Conservation (phyloP, 1,140 invertebrate genomes). For the Heliothis virescens region DNA sequence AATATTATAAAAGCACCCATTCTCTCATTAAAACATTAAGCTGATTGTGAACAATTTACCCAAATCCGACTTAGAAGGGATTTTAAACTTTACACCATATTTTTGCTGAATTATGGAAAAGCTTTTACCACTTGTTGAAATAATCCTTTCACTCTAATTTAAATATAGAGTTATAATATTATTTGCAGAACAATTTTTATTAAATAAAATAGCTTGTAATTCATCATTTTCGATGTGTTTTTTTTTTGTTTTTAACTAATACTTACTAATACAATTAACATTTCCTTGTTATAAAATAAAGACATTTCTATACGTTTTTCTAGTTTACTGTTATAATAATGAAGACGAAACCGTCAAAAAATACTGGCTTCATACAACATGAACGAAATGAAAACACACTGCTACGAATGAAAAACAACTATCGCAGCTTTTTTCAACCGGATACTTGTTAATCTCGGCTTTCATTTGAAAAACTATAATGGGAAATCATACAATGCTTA, state of each 20-base stretch:
- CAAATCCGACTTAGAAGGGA: conserved; percentile 4
- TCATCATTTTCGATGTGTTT: no score
- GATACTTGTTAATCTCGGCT: conserved; percentile 2
- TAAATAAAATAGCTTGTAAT: no score
- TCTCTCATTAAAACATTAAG: background rate
- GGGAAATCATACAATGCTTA: conserved; percentile 23
- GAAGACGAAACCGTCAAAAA: no score
- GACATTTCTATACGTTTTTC: no score
- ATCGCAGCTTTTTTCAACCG: background rate
- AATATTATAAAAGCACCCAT: background rate
- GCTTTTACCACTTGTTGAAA: background rate
- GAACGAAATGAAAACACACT: background rate
- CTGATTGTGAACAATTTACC: conserved; percentile 10
- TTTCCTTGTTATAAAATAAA: no score
- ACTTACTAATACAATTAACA: no score
- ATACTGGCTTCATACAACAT: background rate
- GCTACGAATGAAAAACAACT: background rate
- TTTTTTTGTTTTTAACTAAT: no score
- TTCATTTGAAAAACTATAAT: conserved; percentile 31
- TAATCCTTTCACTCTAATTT: background rate
- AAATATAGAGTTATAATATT: background rate
- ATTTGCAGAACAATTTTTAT: background rate
- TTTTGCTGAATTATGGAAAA: background rate
- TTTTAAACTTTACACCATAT: background rate
- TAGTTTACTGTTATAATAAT: no score